These are phyloP conservation scores for Pristis pectinata DNA, from an alignment of 2,797 vertebrate species.

Conservation along the genomic window DNA sequence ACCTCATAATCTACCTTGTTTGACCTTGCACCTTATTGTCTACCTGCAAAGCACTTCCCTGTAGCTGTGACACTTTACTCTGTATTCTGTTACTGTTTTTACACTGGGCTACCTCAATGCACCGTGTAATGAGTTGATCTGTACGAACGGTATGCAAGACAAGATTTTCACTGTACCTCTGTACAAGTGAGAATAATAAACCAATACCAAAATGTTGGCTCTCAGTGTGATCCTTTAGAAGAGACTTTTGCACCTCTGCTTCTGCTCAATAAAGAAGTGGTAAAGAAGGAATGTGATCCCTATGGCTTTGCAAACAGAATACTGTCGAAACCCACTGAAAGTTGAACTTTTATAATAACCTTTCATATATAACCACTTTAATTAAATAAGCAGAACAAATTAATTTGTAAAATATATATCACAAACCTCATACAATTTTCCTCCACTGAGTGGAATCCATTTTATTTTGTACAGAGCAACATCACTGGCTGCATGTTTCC, in stretches of 20 bases:
- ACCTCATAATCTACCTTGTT: no score
- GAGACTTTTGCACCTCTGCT: neutral
- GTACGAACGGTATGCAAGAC: no score
- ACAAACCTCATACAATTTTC: slow-evolving; percentile 76
- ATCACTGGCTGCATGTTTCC: slow-evolving; percentile 71
- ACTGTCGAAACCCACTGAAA: slow-evolving; percentile 39
- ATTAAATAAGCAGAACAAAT: neutral
- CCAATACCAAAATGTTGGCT: neutral
- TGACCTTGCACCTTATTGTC: no score
- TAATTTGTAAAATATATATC: neutral
- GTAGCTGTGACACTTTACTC: no score
- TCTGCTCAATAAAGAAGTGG: neutral
- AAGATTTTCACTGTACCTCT: no score
- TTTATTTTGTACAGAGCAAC: slow-evolving; percentile 84
- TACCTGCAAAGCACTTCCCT: no score
- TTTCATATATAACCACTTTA: neutral
- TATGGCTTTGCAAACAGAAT: neutral
- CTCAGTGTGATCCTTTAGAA: neutral
- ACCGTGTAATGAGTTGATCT: no score
- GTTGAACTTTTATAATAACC: neutral
- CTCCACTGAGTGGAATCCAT: slow-evolving; percentile 78
- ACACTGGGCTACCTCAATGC: no score
- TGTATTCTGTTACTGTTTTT: no score
- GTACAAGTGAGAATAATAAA: no score
- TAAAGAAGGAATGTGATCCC: neutral